Percentiles rank a stretch among this genome's conserved stretches.
These are phyloP conservation scores for Cryptoprocta ferox DNA, from an alignment of 2,797 vertebrate species.

Conservation along the genomic window DNA sequence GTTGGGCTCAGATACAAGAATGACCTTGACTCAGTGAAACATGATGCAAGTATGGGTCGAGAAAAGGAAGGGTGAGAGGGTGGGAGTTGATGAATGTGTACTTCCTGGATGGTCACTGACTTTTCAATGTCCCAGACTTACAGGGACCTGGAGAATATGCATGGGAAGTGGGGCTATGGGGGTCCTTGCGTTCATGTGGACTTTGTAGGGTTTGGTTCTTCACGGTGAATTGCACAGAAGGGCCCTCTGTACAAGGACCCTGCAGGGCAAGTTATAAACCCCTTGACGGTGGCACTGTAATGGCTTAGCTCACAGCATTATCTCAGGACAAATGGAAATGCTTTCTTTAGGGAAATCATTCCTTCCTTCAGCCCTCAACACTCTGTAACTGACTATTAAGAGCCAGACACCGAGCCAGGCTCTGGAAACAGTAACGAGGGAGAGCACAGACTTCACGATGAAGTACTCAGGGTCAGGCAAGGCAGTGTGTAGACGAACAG, in stretches of 20 bases:
- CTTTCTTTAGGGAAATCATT: background rate
- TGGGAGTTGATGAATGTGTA: background rate
- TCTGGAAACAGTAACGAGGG: background rate
- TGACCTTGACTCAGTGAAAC: background rate
- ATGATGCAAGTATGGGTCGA: background rate
- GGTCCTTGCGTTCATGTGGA: background rate
- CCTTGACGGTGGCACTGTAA: background rate
- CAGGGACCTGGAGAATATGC: background rate
- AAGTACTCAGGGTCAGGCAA: background rate
- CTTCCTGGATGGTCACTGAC: background rate
- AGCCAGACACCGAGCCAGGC: background rate
- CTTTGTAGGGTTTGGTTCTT: background rate
- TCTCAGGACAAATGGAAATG: background rate
- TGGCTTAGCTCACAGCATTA: background rate
- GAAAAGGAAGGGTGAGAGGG: background rate
- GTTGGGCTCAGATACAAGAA: background rate
- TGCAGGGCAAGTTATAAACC: background rate
- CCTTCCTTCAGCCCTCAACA: background rate
- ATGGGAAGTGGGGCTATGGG: background rate
- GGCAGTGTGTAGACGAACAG: background rate
- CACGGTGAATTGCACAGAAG: background rate
- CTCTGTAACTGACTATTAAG: background rate
- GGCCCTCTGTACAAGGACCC: background rate
- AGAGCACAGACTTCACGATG: background rate
- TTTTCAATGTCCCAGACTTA: background rate